These are phyloP conservation scores for Polietes domitor DNA, from an alignment of 2,888 invertebrate species.

Conservation along the genomic window DNA sequence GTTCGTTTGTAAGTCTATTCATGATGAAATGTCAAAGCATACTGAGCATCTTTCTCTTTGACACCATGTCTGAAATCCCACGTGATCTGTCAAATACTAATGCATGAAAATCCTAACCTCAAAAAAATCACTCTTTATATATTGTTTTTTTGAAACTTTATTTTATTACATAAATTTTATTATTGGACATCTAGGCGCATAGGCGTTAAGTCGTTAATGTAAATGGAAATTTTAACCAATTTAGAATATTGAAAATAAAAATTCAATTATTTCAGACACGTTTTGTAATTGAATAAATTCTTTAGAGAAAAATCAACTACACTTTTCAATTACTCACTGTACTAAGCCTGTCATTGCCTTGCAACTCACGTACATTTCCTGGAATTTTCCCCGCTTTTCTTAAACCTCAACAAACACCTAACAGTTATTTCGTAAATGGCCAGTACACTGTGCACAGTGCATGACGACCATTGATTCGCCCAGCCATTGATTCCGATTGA, in stretches of 20 bases:
- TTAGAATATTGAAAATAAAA: background rate
- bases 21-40: too few species aligned
- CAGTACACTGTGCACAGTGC: too few species aligned
- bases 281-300: background rate
- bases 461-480: background rate
- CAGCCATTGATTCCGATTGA: background rate
- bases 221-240: background rate
- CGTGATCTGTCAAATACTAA: too few species aligned
- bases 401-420: background rate
- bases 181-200: slow-evolving; percentile 42
- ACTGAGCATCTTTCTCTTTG: too few species aligned
- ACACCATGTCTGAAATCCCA: too few species aligned
- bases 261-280: slow-evolving; percentile 21
- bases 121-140: too few species aligned
- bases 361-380: slow-evolving; percentile 3
- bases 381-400: slow-evolving; percentile 1
- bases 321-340: background rate
- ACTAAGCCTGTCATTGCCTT: background rate
- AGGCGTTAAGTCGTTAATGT: slow-evolving; percentile 34
- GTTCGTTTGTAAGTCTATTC: too few species aligned
- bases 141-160: too few species aligned
- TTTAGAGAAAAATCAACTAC: background rate
- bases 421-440: background rate
- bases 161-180: slow-evolving; percentile 17
- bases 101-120: too few species aligned